phyloP scores from a whole-genome alignment of 2,888 invertebrate genomes.

The Hyposoter didymator region DNA sequence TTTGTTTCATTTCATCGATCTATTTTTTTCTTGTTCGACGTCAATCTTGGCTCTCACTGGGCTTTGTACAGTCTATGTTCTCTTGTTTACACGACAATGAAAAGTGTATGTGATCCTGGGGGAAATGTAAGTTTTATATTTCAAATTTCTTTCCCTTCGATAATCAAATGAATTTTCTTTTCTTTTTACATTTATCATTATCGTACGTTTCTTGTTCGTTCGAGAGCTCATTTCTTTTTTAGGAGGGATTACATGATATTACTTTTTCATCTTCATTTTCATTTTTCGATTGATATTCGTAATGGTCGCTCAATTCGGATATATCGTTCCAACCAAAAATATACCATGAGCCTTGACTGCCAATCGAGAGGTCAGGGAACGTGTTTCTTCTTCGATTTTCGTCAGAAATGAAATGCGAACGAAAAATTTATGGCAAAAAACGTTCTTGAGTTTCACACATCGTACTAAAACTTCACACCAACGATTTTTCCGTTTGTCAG shows the following conservation, averaged over 20 bases:
- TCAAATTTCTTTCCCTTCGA: constrained; percentile 59
- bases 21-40: constrained; percentile 65
- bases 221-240: constrained; percentile 39
- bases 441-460: constrained; percentile 45
- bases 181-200: neutral
- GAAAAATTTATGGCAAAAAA: constrained; percentile 37
- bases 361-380: neutral
- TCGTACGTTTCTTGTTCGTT: constrained; percentile 19
- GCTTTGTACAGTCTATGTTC: constrained; percentile 82
- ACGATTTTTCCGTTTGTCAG: neutral
- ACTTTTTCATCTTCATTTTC: neutral
- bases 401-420: neutral
- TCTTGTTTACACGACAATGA: constrained; percentile 77
- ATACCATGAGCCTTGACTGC: neutral
- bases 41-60: constrained; percentile 81
- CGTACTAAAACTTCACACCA: constrained; percentile 29
- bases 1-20: constrained; percentile 41
- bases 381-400: neutral
- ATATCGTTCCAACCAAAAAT: constrained; percentile 3
- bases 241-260: constrained; percentile 42
- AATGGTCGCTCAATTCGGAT: neutral
- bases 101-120: constrained; percentile 49
- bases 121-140: constrained; percentile 52
- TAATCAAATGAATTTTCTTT: constrained; percentile 24
- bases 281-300: constrained; percentile 36